phyloP scores from a whole-genome alignment of 2,888 invertebrate species.

The Baccha elongata region DNA sequence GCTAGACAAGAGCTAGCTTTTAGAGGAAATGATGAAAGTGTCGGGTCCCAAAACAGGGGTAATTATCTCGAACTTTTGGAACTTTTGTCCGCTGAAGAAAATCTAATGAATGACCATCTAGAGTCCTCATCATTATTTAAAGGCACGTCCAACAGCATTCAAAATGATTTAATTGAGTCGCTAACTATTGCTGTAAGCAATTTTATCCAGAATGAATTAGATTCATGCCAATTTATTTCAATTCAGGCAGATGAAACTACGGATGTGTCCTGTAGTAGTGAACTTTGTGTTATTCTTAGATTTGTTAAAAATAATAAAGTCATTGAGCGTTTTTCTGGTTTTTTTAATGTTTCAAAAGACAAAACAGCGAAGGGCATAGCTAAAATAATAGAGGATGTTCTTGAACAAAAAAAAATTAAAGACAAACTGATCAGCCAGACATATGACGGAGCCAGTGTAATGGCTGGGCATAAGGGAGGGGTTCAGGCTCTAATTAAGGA shows the following conservation, averaged over 20 bases:
- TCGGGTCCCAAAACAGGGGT: not conserved
- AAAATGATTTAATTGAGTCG: not conserved
- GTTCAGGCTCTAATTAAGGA: slow-evolving; percentile 6
- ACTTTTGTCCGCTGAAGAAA: not conserved
- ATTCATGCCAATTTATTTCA: not conserved
- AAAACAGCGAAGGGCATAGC: not conserved
- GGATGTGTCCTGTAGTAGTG: not conserved
- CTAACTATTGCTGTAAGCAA: not conserved
- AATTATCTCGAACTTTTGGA: not conserved
- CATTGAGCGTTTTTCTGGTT: not conserved
- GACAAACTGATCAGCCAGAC: not conserved
- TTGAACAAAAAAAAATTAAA: not conserved
- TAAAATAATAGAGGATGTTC: not conserved
- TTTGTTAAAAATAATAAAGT: not conserved
- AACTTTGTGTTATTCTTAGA: not conserved
- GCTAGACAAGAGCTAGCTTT: not conserved
- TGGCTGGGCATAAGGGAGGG: not conserved
- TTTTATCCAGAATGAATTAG: not conserved
- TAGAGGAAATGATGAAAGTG: not conserved
- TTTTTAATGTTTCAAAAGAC: not conserved
- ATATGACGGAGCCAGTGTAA: not conserved
- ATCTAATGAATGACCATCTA: not conserved
- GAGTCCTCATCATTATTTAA: slow-evolving; percentile 3
- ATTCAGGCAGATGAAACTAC: not conserved
- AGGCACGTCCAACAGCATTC: not conserved